phyloP scores from a whole-genome alignment of 2,888 invertebrate genomes.

The Pyrocoelia pectoralis region DNA sequence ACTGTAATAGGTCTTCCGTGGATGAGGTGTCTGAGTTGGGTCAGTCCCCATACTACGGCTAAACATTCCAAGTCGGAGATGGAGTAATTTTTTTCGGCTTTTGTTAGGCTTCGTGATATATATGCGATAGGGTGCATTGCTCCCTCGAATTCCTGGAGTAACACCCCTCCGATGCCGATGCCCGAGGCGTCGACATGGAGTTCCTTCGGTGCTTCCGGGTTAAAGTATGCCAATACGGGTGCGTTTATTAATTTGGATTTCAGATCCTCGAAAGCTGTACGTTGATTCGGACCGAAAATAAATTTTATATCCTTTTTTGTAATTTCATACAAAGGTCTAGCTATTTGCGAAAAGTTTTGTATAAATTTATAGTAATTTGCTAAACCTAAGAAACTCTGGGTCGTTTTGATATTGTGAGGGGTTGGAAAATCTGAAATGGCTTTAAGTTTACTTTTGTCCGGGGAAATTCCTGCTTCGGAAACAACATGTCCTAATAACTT shows the following conservation, averaged over 20 bases:
- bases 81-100: conserved; percentile 38
- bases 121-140: conserved; percentile 39
- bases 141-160: conserved; percentile 11
- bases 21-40: conserved; percentile 36
- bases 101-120: conserved; percentile 14
- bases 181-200: conserved; percentile 20
- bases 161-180: conserved; percentile 10
- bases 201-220: conserved; percentile 15
- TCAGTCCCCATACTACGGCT: conserved; percentile 29
- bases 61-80: conserved; percentile 37
- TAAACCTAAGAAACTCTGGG: conserved; percentile 26
- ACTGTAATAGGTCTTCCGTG: conserved; percentile 30
- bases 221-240: conserved; percentile 22
- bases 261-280: conserved; percentile 13
- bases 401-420: conserved; percentile 16
- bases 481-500: conserved; percentile 23
- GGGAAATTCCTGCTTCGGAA: conserved; percentile 12
- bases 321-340: conserved; percentile 40
- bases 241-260: conserved; percentile 27
- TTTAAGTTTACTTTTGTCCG: conserved; percentile 19
- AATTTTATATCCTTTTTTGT: conserved; percentile 26
- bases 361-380: conserved; percentile 47
- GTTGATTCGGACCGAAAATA: conserved; percentile 31
- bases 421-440: conserved; percentile 24
- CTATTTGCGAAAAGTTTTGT: conserved; percentile 39